Conservation (phyloP, 2,888 invertebrate genomes). For the Scaptodrosophila latifasciaeformis region DNA sequence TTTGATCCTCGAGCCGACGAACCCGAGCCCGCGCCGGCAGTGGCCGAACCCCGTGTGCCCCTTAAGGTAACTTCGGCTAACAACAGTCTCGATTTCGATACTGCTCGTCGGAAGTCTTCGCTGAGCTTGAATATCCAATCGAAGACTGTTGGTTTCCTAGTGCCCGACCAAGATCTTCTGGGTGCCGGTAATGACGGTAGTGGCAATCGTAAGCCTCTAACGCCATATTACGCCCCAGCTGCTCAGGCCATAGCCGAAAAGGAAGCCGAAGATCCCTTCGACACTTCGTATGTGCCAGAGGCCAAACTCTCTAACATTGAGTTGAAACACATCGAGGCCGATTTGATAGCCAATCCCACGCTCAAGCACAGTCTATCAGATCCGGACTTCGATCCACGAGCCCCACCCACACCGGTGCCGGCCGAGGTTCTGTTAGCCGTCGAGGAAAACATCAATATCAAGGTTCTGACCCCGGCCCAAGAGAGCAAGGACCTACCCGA, state of each 20-base stretch:
- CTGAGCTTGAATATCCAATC: slow-evolving; percentile 78
- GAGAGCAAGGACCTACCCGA: slow-evolving; percentile 75
- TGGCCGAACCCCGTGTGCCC: slow-evolving; percentile 5
- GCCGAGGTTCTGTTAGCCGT: slow-evolving; percentile 75
- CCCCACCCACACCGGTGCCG: slow-evolving; percentile 72
- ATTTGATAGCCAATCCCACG: slow-evolving; percentile 77
- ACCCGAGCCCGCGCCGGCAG: slow-evolving; percentile 10
- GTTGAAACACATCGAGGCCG: slow-evolving; percentile 84
- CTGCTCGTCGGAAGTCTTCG: slow-evolving; percentile 78
- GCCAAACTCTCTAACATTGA: slow-evolving; percentile 86
- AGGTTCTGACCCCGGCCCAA: slow-evolving; percentile 81
- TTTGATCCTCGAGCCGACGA: slow-evolving; percentile 86
- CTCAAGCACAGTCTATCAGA: slow-evolving; percentile 80
- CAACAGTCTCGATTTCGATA: slow-evolving; percentile 52
- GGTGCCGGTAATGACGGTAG: slow-evolving; percentile 78
- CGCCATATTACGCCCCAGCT: slow-evolving; percentile 85
- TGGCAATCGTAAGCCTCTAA: slow-evolving; percentile 83
- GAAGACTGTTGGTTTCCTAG: slow-evolving; percentile 79
- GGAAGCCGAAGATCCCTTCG: slow-evolving; percentile 85
- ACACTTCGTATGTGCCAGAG: slow-evolving; percentile 87
- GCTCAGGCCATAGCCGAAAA: slow-evolving; percentile 74
- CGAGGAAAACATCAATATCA: slow-evolving; percentile 80
- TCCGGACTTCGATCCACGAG: slow-evolving; percentile 78
- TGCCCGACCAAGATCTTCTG: slow-evolving; percentile 79
- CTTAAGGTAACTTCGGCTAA: slow-evolving; percentile 5